Percentiles rank a stretch among this genome's conserved stretches.
phyloP scores from a whole-genome alignment of 2,888 invertebrate genomes.

The Spilarctia lutea region DNA sequence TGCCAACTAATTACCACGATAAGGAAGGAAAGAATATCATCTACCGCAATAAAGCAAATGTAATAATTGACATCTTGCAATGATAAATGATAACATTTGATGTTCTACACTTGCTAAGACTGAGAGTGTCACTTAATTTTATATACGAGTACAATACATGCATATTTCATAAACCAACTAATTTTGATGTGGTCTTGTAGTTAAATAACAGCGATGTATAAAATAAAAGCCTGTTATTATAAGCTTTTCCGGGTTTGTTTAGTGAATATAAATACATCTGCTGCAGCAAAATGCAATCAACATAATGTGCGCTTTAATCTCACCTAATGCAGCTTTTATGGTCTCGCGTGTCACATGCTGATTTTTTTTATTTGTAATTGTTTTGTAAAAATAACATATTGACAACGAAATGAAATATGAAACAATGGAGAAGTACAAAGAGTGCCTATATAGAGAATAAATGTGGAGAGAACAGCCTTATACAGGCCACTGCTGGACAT shows the following conservation, averaged over 20 bases:
- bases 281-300: not conserved
- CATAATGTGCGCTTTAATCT: not conserved
- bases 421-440: no score
- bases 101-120: not conserved
- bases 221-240: not conserved
- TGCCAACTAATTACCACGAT: not conserved
- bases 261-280: not conserved
- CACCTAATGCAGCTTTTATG: not conserved
- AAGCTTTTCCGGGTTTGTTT: not conserved
- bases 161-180: not conserved
- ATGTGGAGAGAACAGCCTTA: no score
- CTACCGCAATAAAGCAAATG: not conserved
- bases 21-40: not conserved
- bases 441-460: no score
- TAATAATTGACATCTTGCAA: not conserved
- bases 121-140: not conserved
- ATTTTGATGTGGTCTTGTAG: no score
- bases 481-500: no score
- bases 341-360: not conserved
- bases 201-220: no score
- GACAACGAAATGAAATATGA: no score
- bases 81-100: not conserved
- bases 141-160: not conserved
- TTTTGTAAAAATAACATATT: no score
- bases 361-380: no score